Evolutionary conservation across 2,888 invertebrate species (phyloP).

Genomic region (Melanotus villosus): DNA sequence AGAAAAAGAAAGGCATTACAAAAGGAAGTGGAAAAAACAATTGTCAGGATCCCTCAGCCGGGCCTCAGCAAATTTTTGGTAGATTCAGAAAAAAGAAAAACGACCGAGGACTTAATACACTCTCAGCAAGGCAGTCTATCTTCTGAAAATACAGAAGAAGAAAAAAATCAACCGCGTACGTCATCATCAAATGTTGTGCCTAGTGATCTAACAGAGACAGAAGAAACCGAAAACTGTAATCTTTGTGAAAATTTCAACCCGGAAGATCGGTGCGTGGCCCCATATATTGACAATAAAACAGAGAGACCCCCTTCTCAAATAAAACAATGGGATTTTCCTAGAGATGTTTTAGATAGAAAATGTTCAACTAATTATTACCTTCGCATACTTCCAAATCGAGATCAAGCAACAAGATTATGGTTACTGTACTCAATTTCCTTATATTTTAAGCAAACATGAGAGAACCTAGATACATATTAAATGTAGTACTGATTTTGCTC

Average conservation of each 20-base stretch:
- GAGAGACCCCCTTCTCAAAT: neutral
- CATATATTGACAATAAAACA: neutral
- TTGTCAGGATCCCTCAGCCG: constrained; percentile 1
- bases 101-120: too few relatives aligned
- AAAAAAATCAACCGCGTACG: constrained; percentile 1
- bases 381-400: constrained; percentile 35
- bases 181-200: neutral
- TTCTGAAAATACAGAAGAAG: neutral
- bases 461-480: constrained; percentile 35
- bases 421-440: constrained; percentile 47
- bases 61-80: too few relatives aligned
- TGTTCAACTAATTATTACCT: constrained; percentile 27
- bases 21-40: constrained; percentile 2
- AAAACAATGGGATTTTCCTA: neutral
- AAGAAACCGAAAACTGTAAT: neutral
- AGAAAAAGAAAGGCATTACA: too few relatives aligned
- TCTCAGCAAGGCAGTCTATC: constrained; percentile 4
- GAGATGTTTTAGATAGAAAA: neutral
- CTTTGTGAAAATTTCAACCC: neutral
- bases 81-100: too few relatives aligned
- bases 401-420: constrained; percentile 44
- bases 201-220: constrained; percentile 1
- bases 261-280: constrained; percentile 1
- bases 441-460: constrained; percentile 43
- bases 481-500: constrained; percentile 37